Conservation (phyloP, 2,113 vertebrate genomes). For the Echinops telfairi region DNA sequence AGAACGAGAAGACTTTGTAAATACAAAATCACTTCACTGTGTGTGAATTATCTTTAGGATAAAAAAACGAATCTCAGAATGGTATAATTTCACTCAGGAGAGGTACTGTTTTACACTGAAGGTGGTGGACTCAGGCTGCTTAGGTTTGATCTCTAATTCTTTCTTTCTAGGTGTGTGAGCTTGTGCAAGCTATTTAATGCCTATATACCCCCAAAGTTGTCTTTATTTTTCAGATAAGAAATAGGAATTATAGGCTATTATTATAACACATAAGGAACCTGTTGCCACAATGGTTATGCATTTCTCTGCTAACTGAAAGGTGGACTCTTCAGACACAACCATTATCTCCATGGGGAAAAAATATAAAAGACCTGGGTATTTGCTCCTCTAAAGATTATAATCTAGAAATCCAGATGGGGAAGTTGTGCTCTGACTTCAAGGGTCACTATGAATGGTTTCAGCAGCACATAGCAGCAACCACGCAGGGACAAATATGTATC, state of each 20-base stretch:
- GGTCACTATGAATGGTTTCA: not conserved
- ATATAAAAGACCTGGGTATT: not conserved
- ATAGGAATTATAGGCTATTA: not conserved
- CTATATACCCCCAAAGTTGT: not conserved
- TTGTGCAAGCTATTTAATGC: not conserved
- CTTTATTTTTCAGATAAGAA: not conserved
- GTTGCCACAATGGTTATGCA: not conserved
- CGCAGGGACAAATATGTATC: not conserved
- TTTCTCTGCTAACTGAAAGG: too few relatives aligned
- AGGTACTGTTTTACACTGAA: not conserved
- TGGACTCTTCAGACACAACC: too few relatives aligned
- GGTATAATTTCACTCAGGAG: not conserved
- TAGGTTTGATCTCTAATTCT: not conserved
- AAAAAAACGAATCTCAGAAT: not conserved
- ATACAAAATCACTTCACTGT: not conserved
- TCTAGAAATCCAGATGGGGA: not conserved
- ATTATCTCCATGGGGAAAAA: not conserved
- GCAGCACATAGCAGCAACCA: not conserved
- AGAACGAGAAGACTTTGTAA: constrained; percentile 4
- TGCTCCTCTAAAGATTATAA: not conserved
- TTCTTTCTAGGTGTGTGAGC: not conserved
- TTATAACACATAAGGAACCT: not conserved
- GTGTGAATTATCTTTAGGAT: not conserved
- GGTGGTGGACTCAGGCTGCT: not conserved
- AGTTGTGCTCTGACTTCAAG: not conserved